These are phyloP conservation scores for Pachycephala philippinensis DNA, from an alignment of 2,113 vertebrate species.

Conservation along the genomic window DNA sequence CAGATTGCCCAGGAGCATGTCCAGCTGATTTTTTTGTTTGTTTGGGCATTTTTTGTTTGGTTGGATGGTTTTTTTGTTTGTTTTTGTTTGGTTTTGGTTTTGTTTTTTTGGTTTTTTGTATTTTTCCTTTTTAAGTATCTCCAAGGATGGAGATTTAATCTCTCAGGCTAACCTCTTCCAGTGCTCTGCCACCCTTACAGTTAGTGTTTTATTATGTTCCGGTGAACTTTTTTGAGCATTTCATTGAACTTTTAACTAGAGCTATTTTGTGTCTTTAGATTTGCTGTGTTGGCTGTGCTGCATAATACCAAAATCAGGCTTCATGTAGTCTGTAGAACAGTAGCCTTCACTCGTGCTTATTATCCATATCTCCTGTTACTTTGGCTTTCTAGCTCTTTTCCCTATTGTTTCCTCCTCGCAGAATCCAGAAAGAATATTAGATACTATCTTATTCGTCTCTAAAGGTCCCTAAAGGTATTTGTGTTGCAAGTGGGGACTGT, in stretches of 20 bases:
- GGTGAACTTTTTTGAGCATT: background rate
- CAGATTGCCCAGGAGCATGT: background rate
- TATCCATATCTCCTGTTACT: background rate
- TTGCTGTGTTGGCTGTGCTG: background rate
- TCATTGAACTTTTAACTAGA: background rate
- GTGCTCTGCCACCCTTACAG: background rate
- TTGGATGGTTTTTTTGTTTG: background rate
- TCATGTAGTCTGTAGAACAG: background rate
- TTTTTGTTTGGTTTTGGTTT: background rate
- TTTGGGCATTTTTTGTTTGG: too few species aligned
- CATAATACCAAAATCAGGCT: background rate
- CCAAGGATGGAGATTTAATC: background rate
- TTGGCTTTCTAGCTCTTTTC: background rate
- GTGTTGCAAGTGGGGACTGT: background rate
- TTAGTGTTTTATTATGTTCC: background rate
- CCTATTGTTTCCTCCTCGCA: background rate
- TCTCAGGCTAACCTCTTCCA: background rate
- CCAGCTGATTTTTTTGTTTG: background rate
- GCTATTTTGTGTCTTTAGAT: background rate
- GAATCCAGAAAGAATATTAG: background rate
- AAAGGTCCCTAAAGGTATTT: background rate
- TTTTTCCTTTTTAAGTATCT: background rate
- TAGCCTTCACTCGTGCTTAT: background rate
- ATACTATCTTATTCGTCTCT: background rate
- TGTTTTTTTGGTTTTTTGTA: background rate